Conservation (phyloP, 2,888 invertebrate genomes). For the Gymnosoma rotundatum region DNA sequence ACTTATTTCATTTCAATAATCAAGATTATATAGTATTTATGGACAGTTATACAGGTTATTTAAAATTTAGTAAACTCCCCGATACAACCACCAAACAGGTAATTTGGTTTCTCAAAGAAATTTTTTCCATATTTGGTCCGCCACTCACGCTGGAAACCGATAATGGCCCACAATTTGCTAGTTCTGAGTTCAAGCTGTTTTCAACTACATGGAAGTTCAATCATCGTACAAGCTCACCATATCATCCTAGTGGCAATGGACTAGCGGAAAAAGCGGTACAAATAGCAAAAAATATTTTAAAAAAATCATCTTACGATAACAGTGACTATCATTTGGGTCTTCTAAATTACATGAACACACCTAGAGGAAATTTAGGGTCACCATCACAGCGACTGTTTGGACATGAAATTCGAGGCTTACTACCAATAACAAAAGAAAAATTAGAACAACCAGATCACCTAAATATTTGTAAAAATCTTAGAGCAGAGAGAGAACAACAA, state of each 20-base stretch:
- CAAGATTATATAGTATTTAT: slow-evolving; percentile 7
- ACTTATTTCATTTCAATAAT: slow-evolving; percentile 12
- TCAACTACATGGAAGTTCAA: no score
- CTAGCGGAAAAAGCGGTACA: slow-evolving; percentile 16
- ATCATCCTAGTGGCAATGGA: slow-evolving; percentile 1
- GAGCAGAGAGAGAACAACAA: slow-evolving; percentile 17
- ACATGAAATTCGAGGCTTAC: slow-evolving; percentile 8
- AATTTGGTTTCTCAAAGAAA: slow-evolving; percentile 1
- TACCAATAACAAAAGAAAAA: slow-evolving; percentile 5
- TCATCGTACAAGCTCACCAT: no score
- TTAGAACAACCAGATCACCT: no score
- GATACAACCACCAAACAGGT: not conserved
- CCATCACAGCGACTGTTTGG: slow-evolving; percentile 27
- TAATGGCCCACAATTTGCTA: no score
- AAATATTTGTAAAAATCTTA: not conserved
- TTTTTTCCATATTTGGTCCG: not conserved
- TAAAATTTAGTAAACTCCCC: not conserved
- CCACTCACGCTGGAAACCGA: not conserved
- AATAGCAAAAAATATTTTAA: not conserved
- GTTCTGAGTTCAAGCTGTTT: no score
- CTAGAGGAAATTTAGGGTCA: not conserved
- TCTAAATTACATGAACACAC: slow-evolving; percentile 27
- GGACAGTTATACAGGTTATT: no score
- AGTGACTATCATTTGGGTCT: slow-evolving; percentile 21
- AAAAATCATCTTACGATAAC: slow-evolving; percentile 25